A percentile compares a stretch with the other conserved stretches of the same genome.
Evolutionary conservation across 2,797 vertebrate genomes (phyloP).

Genomic region (Tokudaia tokunoshimensis): DNA sequence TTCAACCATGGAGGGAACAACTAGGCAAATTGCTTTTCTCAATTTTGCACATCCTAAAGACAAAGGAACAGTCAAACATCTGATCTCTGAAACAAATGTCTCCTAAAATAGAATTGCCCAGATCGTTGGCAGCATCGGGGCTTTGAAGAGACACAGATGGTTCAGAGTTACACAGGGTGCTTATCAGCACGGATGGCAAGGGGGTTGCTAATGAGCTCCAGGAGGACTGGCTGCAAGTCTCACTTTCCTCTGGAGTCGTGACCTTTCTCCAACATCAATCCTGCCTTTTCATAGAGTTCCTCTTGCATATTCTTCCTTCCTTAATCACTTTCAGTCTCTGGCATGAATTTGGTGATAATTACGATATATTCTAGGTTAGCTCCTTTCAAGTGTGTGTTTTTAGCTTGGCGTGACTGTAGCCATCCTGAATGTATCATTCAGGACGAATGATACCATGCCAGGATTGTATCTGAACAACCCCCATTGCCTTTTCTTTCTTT

Average conservation of each 20-base stretch:
- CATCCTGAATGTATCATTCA: neutral
- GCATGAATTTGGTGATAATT: neutral
- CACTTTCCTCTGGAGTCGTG: neutral
- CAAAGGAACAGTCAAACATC: slow-evolving; percentile 77
- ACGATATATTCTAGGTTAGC: neutral
- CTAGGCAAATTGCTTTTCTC: slow-evolving; percentile 66
- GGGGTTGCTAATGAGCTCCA: neutral
- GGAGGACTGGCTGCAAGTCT: neutral
- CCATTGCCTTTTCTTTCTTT: neutral
- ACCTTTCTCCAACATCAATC: neutral
- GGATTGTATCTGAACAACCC: neutral
- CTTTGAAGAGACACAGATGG: slow-evolving; percentile 75
- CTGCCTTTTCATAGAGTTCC: neutral
- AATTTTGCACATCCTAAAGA: slow-evolving; percentile 71
- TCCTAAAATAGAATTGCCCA: slow-evolving; percentile 78
- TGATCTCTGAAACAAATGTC: slow-evolving; percentile 74
- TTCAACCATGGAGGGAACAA: slow-evolving; percentile 37
- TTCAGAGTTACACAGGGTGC: neutral
- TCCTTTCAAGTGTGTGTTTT: neutral
- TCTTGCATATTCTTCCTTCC: slow-evolving; percentile 19
- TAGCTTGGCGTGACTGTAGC: neutral
- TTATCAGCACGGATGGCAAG: slow-evolving; percentile 19
- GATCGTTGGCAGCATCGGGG: slow-evolving; percentile 60
- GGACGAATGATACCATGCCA: too few relatives aligned
- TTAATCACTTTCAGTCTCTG: neutral